Evolutionary conservation across 2,113 vertebrate species (phyloP).

Genomic region (Malurus cyaneus): DNA sequence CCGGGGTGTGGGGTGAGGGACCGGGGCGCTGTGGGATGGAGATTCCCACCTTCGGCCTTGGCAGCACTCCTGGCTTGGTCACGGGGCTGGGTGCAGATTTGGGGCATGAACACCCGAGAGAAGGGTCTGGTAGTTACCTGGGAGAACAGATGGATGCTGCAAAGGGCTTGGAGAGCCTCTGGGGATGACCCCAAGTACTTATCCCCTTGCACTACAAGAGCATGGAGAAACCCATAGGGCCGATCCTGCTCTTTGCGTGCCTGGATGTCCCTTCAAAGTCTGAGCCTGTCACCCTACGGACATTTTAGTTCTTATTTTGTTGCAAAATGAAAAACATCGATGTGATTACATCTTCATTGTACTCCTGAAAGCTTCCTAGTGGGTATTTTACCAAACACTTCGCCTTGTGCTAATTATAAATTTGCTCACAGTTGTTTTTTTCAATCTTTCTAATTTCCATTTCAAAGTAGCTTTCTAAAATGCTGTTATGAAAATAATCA

Average conservation of each 20-base stretch:
- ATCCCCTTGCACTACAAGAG: neutral
- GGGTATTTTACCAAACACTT: neutral
- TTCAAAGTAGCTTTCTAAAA: slow-evolving; percentile 53
- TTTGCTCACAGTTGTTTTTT: neutral
- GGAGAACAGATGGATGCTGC: neutral
- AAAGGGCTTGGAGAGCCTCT: neutral
- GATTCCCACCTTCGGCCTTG: fast-evolving
- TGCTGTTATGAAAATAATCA: slow-evolving; percentile 13
- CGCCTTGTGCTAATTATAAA: neutral
- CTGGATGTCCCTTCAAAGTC: neutral
- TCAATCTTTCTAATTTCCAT: slow-evolving; percentile 52
- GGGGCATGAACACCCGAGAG: fast-evolving
- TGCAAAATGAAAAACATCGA: neutral
- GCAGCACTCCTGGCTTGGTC: neutral
- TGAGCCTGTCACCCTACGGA: neutral
- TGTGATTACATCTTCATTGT: neutral
- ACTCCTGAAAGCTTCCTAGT: slow-evolving; percentile 8
- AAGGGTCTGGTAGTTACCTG: neutral
- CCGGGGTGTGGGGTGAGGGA: fast-evolving
- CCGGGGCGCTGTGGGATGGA: fast-evolving
- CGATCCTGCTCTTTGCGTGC: neutral
- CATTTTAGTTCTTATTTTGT: neutral
- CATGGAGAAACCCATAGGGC: fast-evolving
- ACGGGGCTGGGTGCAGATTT: neutral
- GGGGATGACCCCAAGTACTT: neutral